Conservation (phyloP, 2,797 vertebrate species). For the Phoxinus dragarum region DNA sequence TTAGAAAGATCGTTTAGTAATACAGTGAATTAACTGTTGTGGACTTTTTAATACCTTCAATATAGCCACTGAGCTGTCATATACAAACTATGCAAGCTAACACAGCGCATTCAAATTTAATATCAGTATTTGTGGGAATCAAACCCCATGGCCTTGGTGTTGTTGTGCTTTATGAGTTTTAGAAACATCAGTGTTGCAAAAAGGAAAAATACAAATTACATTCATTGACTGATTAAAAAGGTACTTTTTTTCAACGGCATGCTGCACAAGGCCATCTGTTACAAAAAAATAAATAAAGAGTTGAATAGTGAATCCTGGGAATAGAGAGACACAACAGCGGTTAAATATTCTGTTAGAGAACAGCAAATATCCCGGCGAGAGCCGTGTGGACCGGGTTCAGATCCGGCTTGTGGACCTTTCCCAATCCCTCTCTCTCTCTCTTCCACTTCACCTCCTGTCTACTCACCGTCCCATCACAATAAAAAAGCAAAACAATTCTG, state of each 20-base stretch:
- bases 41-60: too few relatives aligned
- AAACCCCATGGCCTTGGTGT: constrained; percentile 6
- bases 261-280: constrained; percentile 39
- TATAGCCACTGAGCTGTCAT: not conserved
- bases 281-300: not conserved
- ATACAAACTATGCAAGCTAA: too few relatives aligned
- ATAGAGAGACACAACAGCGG: not conserved
- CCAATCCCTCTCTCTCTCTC: too few relatives aligned
- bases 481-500: too few relatives aligned
- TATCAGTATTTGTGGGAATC: too few relatives aligned
- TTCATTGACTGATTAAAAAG: not conserved
- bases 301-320: not conserved
- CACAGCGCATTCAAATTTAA: not conserved
- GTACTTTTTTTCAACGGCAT: not conserved
- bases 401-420: too few relatives aligned
- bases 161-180: not conserved
- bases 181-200: not conserved
- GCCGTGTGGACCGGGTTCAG: too few relatives aligned
- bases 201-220: not conserved
- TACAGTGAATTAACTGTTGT: not conserved
- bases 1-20: not conserved
- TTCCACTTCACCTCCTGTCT: too few relatives aligned
- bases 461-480: too few relatives aligned
- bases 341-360: not conserved
- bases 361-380: too few relatives aligned